Base-by-base conservation (phyloP, 2,113 vertebrate species). In the Sylvilagus bachmani region DNA sequence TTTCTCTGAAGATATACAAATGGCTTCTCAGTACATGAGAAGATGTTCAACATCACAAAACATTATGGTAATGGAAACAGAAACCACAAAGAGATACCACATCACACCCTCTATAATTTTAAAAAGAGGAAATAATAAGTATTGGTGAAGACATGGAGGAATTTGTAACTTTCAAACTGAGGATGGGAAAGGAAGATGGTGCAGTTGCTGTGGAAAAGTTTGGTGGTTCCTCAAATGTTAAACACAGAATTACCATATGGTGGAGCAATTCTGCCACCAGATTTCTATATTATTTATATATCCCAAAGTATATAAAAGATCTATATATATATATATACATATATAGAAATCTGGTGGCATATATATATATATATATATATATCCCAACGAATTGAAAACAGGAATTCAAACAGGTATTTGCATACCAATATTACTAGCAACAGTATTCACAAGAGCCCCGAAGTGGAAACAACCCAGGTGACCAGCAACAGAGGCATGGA, bases 21-120 rank as follows among this genome's bases (percentile, higher is more conserved):
- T 86, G 81, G 22, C 74, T 95, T 91, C 51, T 83, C 53, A 94
- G 31, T 75, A 49, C 53, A 71, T 66, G 67, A 81, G 95, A 94
- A 73, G 49, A 89, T 73, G 38, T 27, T 92, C 55, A 62, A 36
- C 27, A 75, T 74, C 24, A 49, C 19, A 17, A 95, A 51, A 70
- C 51, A 95, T 44, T 53, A 81, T 21, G 61, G 31, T 89, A 89
- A 71, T 71, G 80, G 36, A 91, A 55, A 84, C 69, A 73, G 73
- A 94, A 93, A 93, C 62, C 73, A n/a, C 33, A 69, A 77, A 33
- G 33, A 85, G 29, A 58, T 22, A 58, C 25, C 8, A 77, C 36
- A 90, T 74, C 49, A 55, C 61, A 70, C 33, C 33, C 53, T 66
- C 44, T 49, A 88, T 58, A 33, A 75, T 84, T 90, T 71, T 16